These are phyloP conservation scores for Lutraria lutraria DNA, from an alignment of 2,888 invertebrate species.

Conservation along the genomic window DNA sequence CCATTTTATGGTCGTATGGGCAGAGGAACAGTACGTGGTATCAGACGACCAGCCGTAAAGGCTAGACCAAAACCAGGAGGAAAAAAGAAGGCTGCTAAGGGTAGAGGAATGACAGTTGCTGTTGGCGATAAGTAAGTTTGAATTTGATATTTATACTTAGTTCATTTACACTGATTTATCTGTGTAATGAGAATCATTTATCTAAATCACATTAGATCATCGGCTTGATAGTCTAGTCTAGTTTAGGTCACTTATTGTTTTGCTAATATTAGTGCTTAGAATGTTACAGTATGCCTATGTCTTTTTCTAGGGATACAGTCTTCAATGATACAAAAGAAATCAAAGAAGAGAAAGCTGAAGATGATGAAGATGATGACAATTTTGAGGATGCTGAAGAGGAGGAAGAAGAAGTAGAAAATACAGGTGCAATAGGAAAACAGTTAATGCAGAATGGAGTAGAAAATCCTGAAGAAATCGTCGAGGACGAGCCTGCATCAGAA, in stretches of 20 bases:
- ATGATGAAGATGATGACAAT: slow-evolving; percentile 68
- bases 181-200: background rate
- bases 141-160: too few relatives aligned
- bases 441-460: slow-evolving; percentile 70
- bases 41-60: slow-evolving; percentile 75
- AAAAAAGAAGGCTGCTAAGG: slow-evolving; percentile 69
- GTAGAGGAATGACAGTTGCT: slow-evolving; percentile 80
- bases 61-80: slow-evolving; percentile 73
- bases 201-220: background rate
- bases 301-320: background rate
- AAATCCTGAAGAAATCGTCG: slow-evolving; percentile 76
- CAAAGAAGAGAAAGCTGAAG: slow-evolving; percentile 54
- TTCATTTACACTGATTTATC: too few relatives aligned
- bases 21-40: slow-evolving; percentile 71
- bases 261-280: background rate
- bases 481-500: slow-evolving; percentile 74
- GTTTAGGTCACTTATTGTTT: background rate
- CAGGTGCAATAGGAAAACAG: slow-evolving; percentile 63
- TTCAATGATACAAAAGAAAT: background rate
- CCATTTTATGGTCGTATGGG: slow-evolving; percentile 51
- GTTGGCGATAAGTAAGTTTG: slow-evolving; percentile 71
- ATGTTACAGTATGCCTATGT: background rate
- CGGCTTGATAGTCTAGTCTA: background rate
- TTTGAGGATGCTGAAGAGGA: slow-evolving; percentile 77
- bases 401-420: slow-evolving; percentile 67